Conservation (phyloP, 2,888 invertebrate genomes). For the Lasioglossum villosulum region DNA sequence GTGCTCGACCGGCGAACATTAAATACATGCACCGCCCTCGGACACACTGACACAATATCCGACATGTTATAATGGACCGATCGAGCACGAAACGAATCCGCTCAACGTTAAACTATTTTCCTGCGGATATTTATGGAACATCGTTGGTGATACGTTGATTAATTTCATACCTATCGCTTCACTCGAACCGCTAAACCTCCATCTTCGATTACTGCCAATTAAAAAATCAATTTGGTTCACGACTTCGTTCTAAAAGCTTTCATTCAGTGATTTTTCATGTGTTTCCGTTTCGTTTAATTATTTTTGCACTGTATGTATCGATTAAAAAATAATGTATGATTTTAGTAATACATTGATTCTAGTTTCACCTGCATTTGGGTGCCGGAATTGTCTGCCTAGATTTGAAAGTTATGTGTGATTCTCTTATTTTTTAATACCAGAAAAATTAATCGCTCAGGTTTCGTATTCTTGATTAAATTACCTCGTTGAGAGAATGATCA, state of each 20-base stretch:
- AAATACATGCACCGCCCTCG: constrained; percentile 69
- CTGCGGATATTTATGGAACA: constrained; percentile 12
- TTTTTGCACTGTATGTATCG: neutral
- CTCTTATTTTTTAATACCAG: neutral
- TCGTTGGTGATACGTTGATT: neutral
- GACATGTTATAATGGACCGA: constrained; percentile 57
- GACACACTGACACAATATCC: constrained; percentile 71
- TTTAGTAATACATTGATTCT: neutral
- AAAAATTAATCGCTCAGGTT: neutral
- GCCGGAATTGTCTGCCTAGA: neutral
- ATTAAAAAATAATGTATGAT: neutral
- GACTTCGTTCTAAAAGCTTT: neutral
- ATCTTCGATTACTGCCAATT: neutral
- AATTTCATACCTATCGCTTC: neutral
- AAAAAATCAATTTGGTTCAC: neutral
- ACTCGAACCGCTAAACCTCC: neutral
- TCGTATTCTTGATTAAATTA: neutral
- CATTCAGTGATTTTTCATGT: neutral
- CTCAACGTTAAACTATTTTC: constrained; percentile 4
- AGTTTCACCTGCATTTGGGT: no score
- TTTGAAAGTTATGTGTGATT: neutral
- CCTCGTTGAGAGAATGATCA: neutral
- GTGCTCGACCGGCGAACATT: constrained; percentile 65
- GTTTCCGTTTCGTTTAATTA: neutral
- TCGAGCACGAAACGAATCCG: constrained; percentile 16